Percentiles rank a stretch among this genome's conserved stretches.
Conservation (phyloP, 2,113 vertebrate genomes). For the Papio anubis region DNA sequence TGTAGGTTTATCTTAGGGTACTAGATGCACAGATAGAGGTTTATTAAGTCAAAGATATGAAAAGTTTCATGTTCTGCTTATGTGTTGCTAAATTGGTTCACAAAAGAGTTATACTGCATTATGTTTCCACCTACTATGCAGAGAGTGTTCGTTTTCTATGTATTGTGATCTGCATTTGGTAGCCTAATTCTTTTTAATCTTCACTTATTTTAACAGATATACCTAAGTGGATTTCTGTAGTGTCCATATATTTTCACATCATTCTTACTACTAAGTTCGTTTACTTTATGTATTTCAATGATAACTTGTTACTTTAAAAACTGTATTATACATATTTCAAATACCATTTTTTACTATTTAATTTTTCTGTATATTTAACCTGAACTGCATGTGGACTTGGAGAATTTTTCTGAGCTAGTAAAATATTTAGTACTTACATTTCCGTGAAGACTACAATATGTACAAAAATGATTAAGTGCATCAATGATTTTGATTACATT, state of each 20-base stretch:
- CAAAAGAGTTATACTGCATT: neutral
- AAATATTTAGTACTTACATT: slow-evolving; percentile 36
- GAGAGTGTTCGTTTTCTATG: neutral
- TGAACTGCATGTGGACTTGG: slow-evolving; percentile 16
- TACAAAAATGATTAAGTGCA: slow-evolving; percentile 37
- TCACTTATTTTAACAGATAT: slow-evolving; percentile 8
- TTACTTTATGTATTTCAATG: slow-evolving; percentile 36
- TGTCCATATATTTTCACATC: neutral
- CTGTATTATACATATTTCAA: neutral
- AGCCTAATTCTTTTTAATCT: neutral
- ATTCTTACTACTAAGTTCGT: neutral
- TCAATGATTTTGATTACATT: neutral
- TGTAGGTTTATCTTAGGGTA: neutral
- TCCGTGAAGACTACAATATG: neutral
- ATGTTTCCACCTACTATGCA: neutral
- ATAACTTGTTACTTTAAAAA: slow-evolving; percentile 40
- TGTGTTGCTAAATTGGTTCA: slow-evolving; percentile 27
- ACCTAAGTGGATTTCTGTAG: slow-evolving; percentile 21
- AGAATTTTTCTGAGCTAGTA: slow-evolving; percentile 42
- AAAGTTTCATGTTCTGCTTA: slow-evolving; percentile 37
- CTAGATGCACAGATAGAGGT: neutral
- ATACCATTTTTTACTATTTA: slow-evolving; percentile 22
- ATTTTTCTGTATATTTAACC: slow-evolving; percentile 12
- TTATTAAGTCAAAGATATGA: slow-evolving; percentile 24
- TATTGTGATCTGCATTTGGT: neutral